Evolutionary conservation across 1,140 invertebrate genomes (phyloP).

Genomic region (Macrobrachium nipponense): DNA sequence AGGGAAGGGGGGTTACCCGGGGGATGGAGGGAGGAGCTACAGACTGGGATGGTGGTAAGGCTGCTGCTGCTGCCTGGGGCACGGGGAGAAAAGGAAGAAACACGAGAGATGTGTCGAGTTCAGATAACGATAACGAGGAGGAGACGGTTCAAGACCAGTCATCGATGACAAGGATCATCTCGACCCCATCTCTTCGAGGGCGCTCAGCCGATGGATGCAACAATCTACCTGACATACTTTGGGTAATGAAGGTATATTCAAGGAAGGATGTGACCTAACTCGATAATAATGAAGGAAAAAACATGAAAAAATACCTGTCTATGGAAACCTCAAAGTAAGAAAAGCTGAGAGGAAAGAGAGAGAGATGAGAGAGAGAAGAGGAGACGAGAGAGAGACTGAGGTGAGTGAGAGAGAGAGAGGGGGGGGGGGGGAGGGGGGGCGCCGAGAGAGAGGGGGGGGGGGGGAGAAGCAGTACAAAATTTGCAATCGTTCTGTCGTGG

Average conservation of each 20-base stretch:
- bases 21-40: neutral
- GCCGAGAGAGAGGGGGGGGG: conserved; percentile 34
- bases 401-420: conserved; percentile 15
- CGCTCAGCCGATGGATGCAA: too few relatives aligned
- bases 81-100: neutral
- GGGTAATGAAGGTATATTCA: too few relatives aligned
- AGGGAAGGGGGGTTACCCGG: neutral
- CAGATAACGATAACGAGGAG: neutral
- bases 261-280: too few relatives aligned
- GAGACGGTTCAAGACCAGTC: neutral
- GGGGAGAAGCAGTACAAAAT: neutral
- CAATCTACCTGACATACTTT: too few relatives aligned
- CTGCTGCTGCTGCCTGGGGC: too few relatives aligned
- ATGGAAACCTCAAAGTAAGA: neutral
- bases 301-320: neutral
- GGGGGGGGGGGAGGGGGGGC: conserved; percentile 22
- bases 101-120: conserved; percentile 1
- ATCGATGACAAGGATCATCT: too few relatives aligned
- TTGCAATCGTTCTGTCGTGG: too few relatives aligned
- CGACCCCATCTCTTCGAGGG: too few relatives aligned
- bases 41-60: neutral
- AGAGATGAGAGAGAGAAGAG: neutral
- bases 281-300: neutral
- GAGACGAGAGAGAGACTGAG: conserved; percentile 19
- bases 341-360: conserved; percentile 2